Conservation (phyloP, 2,888 invertebrate species). For the Acronicta aceris region DNA sequence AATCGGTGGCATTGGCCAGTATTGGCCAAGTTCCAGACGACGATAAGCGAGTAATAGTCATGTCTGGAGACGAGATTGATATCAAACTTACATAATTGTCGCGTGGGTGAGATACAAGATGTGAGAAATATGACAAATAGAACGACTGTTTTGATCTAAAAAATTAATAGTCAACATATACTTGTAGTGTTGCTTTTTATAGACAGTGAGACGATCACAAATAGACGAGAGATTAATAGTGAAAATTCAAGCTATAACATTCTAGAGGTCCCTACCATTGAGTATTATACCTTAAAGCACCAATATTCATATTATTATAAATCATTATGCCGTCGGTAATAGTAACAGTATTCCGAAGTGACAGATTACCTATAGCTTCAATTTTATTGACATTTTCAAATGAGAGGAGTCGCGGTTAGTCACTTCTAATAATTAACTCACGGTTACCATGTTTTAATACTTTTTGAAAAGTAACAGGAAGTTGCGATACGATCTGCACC, state of each 20-base stretch:
- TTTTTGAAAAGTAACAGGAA: no score
- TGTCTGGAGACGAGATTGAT: constrained; percentile 41
- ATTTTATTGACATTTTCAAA: no score
- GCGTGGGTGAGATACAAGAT: constrained; percentile 36
- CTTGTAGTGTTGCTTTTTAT: constrained; percentile 3
- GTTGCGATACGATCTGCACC: no score
- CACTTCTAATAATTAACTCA: no score
- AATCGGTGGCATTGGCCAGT: constrained; percentile 40
- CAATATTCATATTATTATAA: no score
- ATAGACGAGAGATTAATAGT: neutral
- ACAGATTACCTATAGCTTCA: neutral
- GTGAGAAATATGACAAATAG: constrained; percentile 29
- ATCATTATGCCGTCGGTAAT: neutral
- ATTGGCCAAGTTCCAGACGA: constrained; percentile 36
- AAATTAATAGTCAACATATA: constrained; percentile 12
- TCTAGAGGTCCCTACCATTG: no score
- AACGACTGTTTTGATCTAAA: constrained; percentile 37
- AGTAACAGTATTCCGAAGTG: neutral
- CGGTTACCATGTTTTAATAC: no score
- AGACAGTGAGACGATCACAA: neutral
- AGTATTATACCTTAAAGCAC: no score
- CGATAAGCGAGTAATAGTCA: constrained; percentile 15
- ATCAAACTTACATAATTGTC: constrained; percentile 44
- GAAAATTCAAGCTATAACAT: neutral
- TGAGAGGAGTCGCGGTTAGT: no score